Evolutionary conservation across 2,888 invertebrate genomes (phyloP).

Genomic region (Nezara viridula): DNA sequence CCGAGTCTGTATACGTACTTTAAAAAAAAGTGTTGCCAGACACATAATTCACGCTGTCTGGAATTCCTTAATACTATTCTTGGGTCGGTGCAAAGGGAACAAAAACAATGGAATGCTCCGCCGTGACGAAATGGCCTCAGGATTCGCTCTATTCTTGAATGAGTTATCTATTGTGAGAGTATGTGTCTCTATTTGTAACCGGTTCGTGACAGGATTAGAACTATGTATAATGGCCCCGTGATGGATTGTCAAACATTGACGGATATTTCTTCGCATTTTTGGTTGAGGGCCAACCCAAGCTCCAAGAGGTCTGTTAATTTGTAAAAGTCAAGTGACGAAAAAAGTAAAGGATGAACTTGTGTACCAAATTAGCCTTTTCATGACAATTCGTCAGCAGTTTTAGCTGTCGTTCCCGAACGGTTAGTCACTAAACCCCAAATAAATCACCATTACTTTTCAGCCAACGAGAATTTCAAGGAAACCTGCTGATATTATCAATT

Average conservation of each 20-base stretch:
- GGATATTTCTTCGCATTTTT: conserved; percentile 42
- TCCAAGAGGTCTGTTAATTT: neutral
- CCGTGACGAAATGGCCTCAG: neutral
- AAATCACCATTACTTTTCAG: neutral
- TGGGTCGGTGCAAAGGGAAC: neutral
- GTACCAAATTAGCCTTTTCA: neutral
- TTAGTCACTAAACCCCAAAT: neutral
- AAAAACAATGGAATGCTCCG: neutral
- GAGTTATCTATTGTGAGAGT: conserved; percentile 35
- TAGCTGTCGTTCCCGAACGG: neutral
- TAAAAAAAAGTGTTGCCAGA: neutral
- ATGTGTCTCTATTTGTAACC: conserved; percentile 1
- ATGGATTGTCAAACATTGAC: conserved; percentile 45
- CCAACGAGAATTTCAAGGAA: neutral
- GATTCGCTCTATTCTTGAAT: conserved; percentile 24
- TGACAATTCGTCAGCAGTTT: neutral
- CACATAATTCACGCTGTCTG: neutral
- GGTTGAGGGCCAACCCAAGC: neutral
- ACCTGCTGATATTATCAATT: neutral
- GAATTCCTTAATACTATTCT: neutral
- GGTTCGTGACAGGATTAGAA: conserved; percentile 9
- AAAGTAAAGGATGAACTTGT: neutral
- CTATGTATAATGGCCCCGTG: neutral
- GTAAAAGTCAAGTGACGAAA: conserved; percentile 11
- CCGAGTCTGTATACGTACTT: no score